Percentiles rank a stretch among this genome's conserved stretches.
Conservation (phyloP, 2,113 vertebrate genomes). For the Petrocephalus microphthalmus region DNA sequence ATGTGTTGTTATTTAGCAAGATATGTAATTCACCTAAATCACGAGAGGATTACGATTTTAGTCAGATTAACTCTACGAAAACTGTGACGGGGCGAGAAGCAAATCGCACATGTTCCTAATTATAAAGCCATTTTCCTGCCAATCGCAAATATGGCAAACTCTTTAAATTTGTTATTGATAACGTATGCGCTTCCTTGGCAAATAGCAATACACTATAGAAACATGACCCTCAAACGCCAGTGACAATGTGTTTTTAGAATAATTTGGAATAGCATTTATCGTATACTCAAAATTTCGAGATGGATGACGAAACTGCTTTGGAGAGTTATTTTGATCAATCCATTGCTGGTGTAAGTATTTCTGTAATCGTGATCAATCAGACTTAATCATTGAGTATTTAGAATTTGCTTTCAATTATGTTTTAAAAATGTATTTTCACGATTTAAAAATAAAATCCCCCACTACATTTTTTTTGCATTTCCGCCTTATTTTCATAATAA, state of each 20-base stretch:
- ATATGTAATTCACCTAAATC: too few species aligned
- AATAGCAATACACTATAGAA: neutral
- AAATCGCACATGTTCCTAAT: constrained; percentile 30
- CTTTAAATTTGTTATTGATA: neutral
- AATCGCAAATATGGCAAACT: neutral
- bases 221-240: neutral
- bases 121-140: constrained; percentile 5
- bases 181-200: neutral
- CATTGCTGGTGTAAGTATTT: constrained; percentile 52
- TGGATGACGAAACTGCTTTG: constrained; percentile 62
- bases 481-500: neutral
- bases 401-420: neutral
- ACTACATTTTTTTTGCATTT: neutral
- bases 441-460: neutral
- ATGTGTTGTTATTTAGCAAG: neutral
- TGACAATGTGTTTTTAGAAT: neutral
- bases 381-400: constrained; percentile 5
- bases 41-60: neutral
- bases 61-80: neutral
- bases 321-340: constrained; percentile 70
- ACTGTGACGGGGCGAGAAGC: neutral
- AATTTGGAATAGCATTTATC: neutral
- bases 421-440: neutral
- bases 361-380: constrained; percentile 14
- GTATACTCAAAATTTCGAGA: constrained; percentile 18